Evolutionary conservation across 2,888 invertebrate genomes (phyloP).

Genomic region (Creontiades dilutus): DNA sequence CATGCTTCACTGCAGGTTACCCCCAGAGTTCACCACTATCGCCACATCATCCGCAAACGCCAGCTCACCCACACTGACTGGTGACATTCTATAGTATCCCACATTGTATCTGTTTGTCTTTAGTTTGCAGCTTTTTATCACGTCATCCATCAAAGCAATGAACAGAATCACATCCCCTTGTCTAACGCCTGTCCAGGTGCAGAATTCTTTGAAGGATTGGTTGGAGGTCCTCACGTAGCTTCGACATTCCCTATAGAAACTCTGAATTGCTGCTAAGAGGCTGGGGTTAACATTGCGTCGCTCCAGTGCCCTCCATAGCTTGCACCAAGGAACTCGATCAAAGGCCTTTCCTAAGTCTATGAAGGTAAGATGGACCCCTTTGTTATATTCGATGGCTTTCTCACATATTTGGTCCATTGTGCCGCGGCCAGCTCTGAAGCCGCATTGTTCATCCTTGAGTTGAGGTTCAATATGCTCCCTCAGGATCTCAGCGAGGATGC

Average conservation of each 20-base stretch:
- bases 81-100: not conserved
- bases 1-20: not conserved
- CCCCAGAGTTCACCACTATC: not conserved
- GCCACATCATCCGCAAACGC: not conserved
- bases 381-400: not conserved
- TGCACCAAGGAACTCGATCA: conserved; percentile 70
- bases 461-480: not conserved
- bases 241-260: not conserved
- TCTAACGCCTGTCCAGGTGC: not conserved
- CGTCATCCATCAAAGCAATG: not conserved
- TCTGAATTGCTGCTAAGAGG: not conserved
- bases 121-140: not conserved
- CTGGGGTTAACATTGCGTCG: conserved; percentile 28
- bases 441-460: conserved; percentile 2
- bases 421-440: not conserved
- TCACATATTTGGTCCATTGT: conserved; percentile 22
- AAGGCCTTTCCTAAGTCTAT: conserved; percentile 71
- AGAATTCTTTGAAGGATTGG: not conserved
- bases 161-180: conserved; percentile 11
- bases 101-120: not conserved
- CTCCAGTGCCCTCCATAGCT: conserved; percentile 68
- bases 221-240: conserved; percentile 16
- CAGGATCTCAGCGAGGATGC: not conserved
- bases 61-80: not conserved
- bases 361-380: conserved; percentile 30